Evolutionary conservation across 2,888 invertebrate species (phyloP).

Genomic region (Morinoia aosen): DNA sequence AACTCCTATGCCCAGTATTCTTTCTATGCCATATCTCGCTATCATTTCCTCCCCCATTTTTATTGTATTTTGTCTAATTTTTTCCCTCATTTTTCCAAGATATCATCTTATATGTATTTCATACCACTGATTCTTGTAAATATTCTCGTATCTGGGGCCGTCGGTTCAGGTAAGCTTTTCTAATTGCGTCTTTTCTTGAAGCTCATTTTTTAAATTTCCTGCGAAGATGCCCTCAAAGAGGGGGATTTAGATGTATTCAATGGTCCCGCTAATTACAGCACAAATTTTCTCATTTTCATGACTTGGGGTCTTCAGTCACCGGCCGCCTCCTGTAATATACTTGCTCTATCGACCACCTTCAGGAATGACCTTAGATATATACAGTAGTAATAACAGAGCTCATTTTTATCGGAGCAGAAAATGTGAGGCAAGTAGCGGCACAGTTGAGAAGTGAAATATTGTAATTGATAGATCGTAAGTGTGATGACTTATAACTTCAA

Average conservation of each 20-base stretch:
- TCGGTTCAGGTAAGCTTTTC: background rate
- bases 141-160: too few species aligned
- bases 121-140: background rate
- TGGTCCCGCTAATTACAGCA: background rate
- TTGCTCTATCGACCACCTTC: background rate
- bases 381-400: background rate
- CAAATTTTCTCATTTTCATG: background rate
- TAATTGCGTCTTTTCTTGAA: background rate
- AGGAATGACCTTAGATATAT: background rate
- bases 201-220: background rate
- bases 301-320: background rate
- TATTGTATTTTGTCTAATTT: background rate
- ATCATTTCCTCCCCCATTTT: too few species aligned
- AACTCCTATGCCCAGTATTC: too few species aligned
- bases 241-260: background rate
- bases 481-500: background rate
- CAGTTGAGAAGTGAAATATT: background rate
- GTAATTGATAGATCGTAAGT: background rate
- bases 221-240: background rate
- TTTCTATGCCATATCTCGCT: too few species aligned
- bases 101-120: background rate
- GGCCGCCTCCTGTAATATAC: background rate
- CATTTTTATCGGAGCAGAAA: background rate
- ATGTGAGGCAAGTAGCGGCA: background rate
- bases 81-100: background rate